Evolutionary conservation across 2,888 invertebrate genomes (phyloP).

Genomic region (Sinhomidia bicolor): DNA sequence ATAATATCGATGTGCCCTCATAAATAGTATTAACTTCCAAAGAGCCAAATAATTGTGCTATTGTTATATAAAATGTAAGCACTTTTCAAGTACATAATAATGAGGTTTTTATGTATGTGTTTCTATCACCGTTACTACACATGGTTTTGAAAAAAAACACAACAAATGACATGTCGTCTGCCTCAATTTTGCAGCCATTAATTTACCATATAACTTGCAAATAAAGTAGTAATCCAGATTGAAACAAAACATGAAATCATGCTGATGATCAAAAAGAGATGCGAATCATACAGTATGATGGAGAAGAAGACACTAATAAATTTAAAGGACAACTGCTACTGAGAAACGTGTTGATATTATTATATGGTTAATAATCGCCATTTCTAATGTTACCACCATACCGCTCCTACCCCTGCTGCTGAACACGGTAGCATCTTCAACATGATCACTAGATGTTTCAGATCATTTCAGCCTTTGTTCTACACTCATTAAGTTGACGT

Average conservation of each 20-base stretch:
- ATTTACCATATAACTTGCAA: slow-evolving; percentile 40
- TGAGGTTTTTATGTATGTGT: neutral
- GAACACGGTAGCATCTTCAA: slow-evolving; percentile 51
- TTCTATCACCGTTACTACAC: neutral
- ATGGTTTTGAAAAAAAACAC: slow-evolving; percentile 21
- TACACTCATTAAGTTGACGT: slow-evolving; percentile 52
- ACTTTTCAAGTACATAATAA: slow-evolving; percentile 16
- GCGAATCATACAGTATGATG: slow-evolving; percentile 7
- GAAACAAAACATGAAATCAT: slow-evolving; percentile 1
- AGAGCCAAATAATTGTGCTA: neutral
- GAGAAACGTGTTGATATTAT: slow-evolving; percentile 1
- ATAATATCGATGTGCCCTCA: neutral
- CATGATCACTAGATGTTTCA: slow-evolving; percentile 35
- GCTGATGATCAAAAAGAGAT: neutral
- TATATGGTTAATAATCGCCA: neutral
- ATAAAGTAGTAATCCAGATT: slow-evolving; percentile 36
- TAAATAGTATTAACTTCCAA: neutral
- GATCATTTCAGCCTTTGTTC: slow-evolving; percentile 46
- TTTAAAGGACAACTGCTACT: slow-evolving; percentile 44
- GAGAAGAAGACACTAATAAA: slow-evolving; percentile 57
- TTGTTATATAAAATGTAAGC: neutral
- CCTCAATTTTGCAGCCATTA: slow-evolving; percentile 48
- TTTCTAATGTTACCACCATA: neutral
- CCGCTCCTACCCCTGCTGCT: neutral
- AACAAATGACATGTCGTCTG: slow-evolving; percentile 51